Base-by-base conservation (phyloP, 1,140 invertebrate genomes). In the Ooceraea biroi region DNA sequence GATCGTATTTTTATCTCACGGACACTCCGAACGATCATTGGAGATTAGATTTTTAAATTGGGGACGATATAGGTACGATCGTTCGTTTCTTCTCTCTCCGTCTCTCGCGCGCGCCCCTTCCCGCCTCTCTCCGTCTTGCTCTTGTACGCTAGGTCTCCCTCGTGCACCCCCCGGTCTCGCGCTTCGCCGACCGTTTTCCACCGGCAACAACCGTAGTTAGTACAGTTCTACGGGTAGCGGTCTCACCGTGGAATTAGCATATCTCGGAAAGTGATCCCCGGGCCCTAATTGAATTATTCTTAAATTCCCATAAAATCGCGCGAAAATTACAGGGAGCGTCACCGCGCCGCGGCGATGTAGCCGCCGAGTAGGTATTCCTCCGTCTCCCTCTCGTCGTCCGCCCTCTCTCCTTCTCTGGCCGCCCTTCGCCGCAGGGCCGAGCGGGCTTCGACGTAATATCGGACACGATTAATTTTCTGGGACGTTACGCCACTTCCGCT, bases 31-130 rank as follows among this genome's bases (percentile, higher is more conserved):
- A 93, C 92, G 93, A 92, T 93, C 93, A 94, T 93, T 93, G 93
- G 91, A 94, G 94, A 94, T 94, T 94, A 94, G 93, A 93, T 94
- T 94, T 94, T 94, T 94, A 94, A 94, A 94, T 94, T 94, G 93
- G 92, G 93, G 91, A 87, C 90, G 89, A 90, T 91, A 86, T 89
- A 86, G 82, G 63, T 71, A 76, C 68, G 61, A 68, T 48, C 73
- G 68, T 65, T 76, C 76, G 72, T 61, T 84, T 78, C 72, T 69
- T 69, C 57, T 84, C 58, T 76, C 69, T 25, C 61, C 50, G 17
- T 72, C 52, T 41, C 66, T 46, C 66, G 14, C 48, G 41, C 7
- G 44, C 50, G 19, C 30, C 41, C 65, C 73, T 52, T 44, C 71
- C 60, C 48, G 74, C 69, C 63, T 78, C 50, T 76, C 66, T 50